Evolutionary conservation across 2,113 vertebrate species (phyloP).

Genomic region (Triplophysa tibetana): DNA sequence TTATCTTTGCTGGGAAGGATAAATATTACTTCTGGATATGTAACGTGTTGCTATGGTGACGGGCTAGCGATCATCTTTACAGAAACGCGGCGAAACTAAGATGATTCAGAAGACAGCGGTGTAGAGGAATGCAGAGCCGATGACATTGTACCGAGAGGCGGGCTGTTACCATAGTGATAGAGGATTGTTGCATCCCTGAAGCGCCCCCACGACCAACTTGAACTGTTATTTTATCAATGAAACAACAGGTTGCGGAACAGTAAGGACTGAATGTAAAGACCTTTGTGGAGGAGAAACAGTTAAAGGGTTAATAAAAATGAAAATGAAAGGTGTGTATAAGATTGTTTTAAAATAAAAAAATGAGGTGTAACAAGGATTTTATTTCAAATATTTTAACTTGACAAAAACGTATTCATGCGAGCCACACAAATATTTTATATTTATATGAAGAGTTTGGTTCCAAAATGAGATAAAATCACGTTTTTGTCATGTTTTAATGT

Average conservation of each 20-base stretch:
- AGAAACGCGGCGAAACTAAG: slow-evolving; percentile 55
- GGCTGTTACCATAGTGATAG: slow-evolving; percentile 13
- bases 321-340: no score
- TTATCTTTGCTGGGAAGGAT: slow-evolving; percentile 59
- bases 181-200: neutral
- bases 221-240: slow-evolving; percentile 21
- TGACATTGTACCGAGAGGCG: slow-evolving; percentile 40
- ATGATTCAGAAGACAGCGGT: neutral
- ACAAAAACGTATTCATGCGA: no score
- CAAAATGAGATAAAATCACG: no score
- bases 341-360: no score
- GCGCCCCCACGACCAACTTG: neutral
- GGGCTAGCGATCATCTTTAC: slow-evolving; percentile 56
- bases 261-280: neutral
- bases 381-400: no score
- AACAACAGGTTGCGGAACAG: slow-evolving; percentile 46
- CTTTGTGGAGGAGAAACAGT: no score
- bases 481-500: no score
- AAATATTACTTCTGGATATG: slow-evolving; percentile 74
- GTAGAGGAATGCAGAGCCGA: slow-evolving; percentile 11
- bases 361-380: no score
- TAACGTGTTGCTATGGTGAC: slow-evolving; percentile 81
- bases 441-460: no score
- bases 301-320: neutral
- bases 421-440: no score